Conservation (phyloP, 2,888 invertebrate genomes). For the Luperina testacea region DNA sequence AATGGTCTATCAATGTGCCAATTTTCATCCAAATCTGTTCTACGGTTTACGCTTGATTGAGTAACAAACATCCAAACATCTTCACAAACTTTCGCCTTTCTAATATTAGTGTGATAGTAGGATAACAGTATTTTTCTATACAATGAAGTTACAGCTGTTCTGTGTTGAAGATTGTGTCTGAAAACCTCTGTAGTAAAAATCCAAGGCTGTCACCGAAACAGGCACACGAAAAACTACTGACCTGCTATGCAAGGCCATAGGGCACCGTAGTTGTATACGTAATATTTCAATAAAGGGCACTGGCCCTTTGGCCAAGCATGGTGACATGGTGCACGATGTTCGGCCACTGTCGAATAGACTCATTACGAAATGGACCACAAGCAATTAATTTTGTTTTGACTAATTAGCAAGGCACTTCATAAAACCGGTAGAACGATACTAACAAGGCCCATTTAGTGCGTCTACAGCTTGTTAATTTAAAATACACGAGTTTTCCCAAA, state of each 20-base stretch:
- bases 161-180: neutral
- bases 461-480: neutral
- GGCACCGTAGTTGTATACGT: slow-evolving; percentile 1
- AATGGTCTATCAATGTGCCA: no score
- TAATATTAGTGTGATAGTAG: no score
- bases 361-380: neutral
- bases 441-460: neutral
- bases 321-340: neutral
- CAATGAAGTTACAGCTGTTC: neutral
- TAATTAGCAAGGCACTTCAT: neutral
- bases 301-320: no score
- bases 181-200: slow-evolving; percentile 6
- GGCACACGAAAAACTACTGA: slow-evolving; percentile 19
- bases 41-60: no score
- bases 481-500: neutral
- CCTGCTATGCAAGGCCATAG: slow-evolving; percentile 32
- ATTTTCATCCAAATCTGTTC: no score
- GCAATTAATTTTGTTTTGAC: slow-evolving; percentile 5
- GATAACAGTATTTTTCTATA: neutral
- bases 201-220: slow-evolving; percentile 13
- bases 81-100: no score
- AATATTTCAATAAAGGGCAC: slow-evolving; percentile 12
- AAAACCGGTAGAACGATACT: neutral
- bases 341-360: neutral
- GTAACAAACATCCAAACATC: no score